phyloP scores from a whole-genome alignment of 2,797 vertebrate genomes.

The Diplodus puntazzo region DNA sequence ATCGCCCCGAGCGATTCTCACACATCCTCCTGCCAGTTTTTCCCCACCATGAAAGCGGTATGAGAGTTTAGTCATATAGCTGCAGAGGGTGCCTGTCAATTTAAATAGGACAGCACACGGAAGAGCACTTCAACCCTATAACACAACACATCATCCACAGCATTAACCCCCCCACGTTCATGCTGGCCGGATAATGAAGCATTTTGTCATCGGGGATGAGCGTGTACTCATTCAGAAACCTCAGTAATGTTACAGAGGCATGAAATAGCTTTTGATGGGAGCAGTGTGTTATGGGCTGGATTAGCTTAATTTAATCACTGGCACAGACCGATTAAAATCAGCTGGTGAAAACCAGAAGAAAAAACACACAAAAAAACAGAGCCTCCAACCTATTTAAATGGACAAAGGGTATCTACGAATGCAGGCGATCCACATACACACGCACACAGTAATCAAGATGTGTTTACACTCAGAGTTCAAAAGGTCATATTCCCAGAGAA shows the following conservation, averaged over 20 bases:
- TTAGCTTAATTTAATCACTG: conserved; percentile 53
- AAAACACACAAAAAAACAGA: background rate
- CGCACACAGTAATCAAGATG: conserved; percentile 31
- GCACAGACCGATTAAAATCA: conserved; percentile 55
- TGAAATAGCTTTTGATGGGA: conserved; percentile 72
- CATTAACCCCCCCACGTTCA: conserved; percentile 56
- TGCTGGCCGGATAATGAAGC: conserved; percentile 67
- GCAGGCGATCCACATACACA: conserved; percentile 7
- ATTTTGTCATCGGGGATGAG: conserved; percentile 68
- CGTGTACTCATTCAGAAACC: conserved; percentile 72
- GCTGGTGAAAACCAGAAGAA: conserved; percentile 13
- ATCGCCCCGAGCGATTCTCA: conserved; percentile 64
- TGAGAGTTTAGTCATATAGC: conserved; percentile 69
- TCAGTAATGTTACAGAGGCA: conserved; percentile 62
- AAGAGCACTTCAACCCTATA: conserved; percentile 64
- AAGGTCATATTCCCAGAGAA: conserved; percentile 27
- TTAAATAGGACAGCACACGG: conserved; percentile 66
- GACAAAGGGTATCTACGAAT: conserved; percentile 2
- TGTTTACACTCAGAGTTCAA: conserved; percentile 22
- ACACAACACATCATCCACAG: conserved; percentile 70
- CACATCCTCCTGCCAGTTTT: conserved; percentile 46
- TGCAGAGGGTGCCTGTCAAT: conserved; percentile 73
- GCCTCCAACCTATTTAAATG: background rate
- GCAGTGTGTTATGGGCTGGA: conserved; percentile 28
- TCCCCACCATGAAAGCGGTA: conserved; percentile 32